phyloP scores from a whole-genome alignment of 1,140 invertebrate genomes.

The Formica selysi region DNA sequence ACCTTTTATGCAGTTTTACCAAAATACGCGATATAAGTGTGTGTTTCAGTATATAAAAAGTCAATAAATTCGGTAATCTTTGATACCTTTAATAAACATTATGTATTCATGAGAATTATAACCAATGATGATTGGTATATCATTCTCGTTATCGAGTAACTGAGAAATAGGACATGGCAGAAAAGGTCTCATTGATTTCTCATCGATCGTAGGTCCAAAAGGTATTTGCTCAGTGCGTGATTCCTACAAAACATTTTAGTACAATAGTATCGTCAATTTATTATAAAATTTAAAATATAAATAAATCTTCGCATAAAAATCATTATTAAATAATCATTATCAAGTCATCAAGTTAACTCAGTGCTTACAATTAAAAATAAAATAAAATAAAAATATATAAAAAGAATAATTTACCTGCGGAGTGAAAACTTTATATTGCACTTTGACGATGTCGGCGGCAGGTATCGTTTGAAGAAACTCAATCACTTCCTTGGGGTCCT shows the following conservation, averaged over 20 bases:
- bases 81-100: slow-evolving; percentile 58
- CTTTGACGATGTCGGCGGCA: neutral
- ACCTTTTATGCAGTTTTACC: too few species aligned
- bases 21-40: neutral
- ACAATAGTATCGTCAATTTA: neutral
- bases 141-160: neutral
- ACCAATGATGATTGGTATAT: slow-evolving; percentile 70
- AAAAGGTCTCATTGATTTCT: slow-evolving; percentile 46
- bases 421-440: slow-evolving; percentile 4
- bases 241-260: neutral
- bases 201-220: slow-evolving; percentile 48
- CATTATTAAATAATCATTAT: neutral
- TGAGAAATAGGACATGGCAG: slow-evolving; percentile 52
- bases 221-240: neutral
- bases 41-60: neutral
- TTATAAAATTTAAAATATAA: slow-evolving; percentile 12
- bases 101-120: slow-evolving; percentile 58
- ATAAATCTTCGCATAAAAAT: neutral
- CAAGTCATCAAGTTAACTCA: neutral
- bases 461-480: slow-evolving; percentile 53
- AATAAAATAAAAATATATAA: neutral
- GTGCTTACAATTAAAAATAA: neutral
- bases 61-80: neutral
- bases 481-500: slow-evolving; percentile 49
- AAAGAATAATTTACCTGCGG: neutral